phyloP scores from a whole-genome alignment of 2,888 invertebrate genomes.

The Drosophila gaucha region DNA sequence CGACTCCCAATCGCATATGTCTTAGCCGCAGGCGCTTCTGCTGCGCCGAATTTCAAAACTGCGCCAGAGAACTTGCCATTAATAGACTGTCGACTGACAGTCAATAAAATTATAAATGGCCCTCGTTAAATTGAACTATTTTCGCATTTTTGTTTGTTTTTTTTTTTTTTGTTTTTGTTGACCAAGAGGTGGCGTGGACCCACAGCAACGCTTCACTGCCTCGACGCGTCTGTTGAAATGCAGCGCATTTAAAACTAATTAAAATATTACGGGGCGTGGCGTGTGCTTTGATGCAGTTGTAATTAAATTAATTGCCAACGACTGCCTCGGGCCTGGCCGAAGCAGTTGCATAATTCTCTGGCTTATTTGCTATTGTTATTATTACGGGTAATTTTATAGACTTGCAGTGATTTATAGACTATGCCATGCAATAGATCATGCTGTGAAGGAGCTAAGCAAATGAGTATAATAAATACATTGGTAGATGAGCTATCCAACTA shows the following conservation, averaged over 20 bases:
- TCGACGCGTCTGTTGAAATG: constrained; percentile 49
- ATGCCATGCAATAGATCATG: neutral
- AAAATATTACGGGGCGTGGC: constrained; percentile 69
- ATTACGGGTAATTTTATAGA: constrained; percentile 26
- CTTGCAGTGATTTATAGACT: neutral
- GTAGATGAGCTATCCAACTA: neutral
- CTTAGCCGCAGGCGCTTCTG: constrained; percentile 62
- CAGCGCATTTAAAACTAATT: constrained; percentile 67
- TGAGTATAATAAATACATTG: too few species aligned
- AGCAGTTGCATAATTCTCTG: constrained; percentile 49
- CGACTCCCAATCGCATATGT: constrained; percentile 49
- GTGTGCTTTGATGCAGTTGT: constrained; percentile 59
- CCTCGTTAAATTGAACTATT: constrained; percentile 70
- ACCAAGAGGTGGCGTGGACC: constrained; percentile 2
- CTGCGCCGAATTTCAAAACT: constrained; percentile 65
- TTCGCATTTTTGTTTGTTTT: constrained; percentile 39
- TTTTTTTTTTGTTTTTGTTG: neutral
- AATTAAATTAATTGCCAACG: constrained; percentile 69
- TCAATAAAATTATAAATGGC: constrained; percentile 73
- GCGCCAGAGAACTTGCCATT: constrained; percentile 54
- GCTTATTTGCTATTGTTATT: constrained; percentile 18
- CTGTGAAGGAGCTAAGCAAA: neutral
- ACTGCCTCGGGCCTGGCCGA: constrained; percentile 32
- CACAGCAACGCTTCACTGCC: constrained; percentile 49
- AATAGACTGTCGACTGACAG: constrained; percentile 50